Base-by-base conservation (phyloP, 1,140 invertebrate genomes). In the Drosophila lacertosa region DNA sequence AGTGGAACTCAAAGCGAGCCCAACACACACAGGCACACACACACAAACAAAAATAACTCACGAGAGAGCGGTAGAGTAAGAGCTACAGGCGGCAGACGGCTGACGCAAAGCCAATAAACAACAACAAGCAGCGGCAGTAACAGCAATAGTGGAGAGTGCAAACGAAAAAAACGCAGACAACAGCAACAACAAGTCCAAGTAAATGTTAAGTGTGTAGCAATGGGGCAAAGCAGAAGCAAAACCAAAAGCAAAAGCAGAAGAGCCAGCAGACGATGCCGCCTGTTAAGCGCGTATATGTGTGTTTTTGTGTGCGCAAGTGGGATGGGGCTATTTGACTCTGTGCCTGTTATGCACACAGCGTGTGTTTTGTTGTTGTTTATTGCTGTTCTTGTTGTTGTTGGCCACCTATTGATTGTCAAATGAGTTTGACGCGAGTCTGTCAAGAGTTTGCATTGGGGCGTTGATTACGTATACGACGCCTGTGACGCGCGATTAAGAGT, bases 401-500 rank as follows among this genome's bases (percentile, higher is more conserved):
- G 32, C 55, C 48, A 45, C 51, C 58, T 69, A 74, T 74, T 71
- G 65, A 71, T 70, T 72, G 77, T 80, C 77, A 74, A 81, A 76
- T 81, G 67, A 66, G 72, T 80, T 76, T 76, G 77, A 76, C 72
- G 76, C 58, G 65, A 45, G 65, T 16, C 62, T 66, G 77, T 80
- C 77, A 72, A 77, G 37, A 33, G 65, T 24, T 40, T 42, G 77
- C 77, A 66, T 29, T 70, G 74, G 44, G 62, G 58, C 67, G 53
- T 65, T 58, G 58, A 80, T 80, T 80, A 81, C 77, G 77, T 79
- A 79, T 80, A 79, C 77, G 76, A 55, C 54, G 64, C 58, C 20
- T 67, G 48, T 60, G 59, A 55, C 44, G 59, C 11, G 51, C 33
- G 35, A 63, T 64, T 65, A 65, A 65, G 42, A 55, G n/a, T 39